These are phyloP conservation scores for Coracias cyanogaster DNA, from an alignment of 2,797 vertebrate genomes.

Conservation along the genomic window DNA sequence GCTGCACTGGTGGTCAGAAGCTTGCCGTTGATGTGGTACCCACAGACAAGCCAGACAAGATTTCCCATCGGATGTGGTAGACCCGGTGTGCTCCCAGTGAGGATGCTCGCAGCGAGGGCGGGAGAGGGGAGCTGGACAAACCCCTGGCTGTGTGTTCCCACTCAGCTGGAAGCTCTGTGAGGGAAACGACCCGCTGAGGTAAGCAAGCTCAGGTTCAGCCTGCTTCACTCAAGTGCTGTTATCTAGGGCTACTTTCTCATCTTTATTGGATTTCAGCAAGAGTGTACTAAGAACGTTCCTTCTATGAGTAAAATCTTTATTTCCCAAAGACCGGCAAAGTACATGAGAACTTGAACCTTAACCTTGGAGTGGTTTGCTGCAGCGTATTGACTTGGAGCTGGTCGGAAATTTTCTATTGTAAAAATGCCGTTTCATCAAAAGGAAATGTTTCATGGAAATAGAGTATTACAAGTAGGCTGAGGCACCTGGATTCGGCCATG, in stretches of 20 bases:
- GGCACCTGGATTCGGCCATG: neutral
- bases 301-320: neutral
- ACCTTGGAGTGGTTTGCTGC: neutral
- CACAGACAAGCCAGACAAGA: neutral
- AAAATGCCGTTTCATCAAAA: slow-evolving; percentile 26
- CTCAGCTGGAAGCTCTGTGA: neutral
- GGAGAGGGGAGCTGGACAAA: neutral
- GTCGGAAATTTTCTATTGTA: neutral
- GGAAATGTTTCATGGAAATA: neutral
- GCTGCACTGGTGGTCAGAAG: neutral
- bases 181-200: neutral
- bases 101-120: neutral
- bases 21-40: neutral
- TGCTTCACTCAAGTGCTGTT: neutral
- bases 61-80: neutral
- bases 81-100: neutral
- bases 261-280: slow-evolving; percentile 33
- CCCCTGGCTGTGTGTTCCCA: neutral
- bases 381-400: slow-evolving; percentile 4
- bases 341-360: neutral
- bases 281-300: neutral
- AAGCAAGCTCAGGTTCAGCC: neutral
- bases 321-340: slow-evolving; percentile 19
- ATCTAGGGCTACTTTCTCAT: neutral
- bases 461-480: neutral